Conservation (phyloP, 2,797 vertebrate species). For the Phalanger gymnotis region DNA sequence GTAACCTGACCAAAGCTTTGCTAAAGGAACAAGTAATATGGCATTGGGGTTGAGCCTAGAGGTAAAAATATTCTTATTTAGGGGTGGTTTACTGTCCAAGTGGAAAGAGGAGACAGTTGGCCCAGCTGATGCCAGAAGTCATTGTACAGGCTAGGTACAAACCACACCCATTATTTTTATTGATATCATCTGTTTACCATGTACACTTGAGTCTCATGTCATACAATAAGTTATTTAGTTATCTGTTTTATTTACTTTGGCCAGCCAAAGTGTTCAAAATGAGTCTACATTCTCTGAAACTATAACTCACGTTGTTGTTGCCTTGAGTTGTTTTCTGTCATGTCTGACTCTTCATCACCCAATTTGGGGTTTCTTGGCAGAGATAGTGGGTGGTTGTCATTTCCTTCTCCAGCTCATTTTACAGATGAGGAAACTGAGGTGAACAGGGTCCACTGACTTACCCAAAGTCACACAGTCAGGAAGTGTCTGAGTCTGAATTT, state of each 20-base stretch:
- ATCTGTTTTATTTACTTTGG: not conserved
- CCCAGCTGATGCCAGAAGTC: slow-evolving; percentile 18
- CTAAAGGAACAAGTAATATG: not conserved
- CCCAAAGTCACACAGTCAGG: not conserved
- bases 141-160: slow-evolving; percentile 28
- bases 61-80: not conserved
- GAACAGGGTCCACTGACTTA: not conserved
- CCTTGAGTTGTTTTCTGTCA: too few relatives aligned
- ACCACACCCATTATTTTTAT: slow-evolving; percentile 5
- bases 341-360: not conserved
- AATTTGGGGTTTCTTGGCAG: not conserved
- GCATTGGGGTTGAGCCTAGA: not conserved
- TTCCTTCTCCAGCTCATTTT: not conserved
- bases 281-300: not conserved
- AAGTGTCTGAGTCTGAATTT: not conserved
- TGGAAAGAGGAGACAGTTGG: not conserved
- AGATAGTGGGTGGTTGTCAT: not conserved
- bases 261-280: not conserved
- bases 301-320: not conserved
- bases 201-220: not conserved
- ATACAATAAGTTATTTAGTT: not conserved
- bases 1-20: not conserved
- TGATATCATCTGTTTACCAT: not conserved
- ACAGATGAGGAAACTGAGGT: not conserved
- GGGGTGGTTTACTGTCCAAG: not conserved